Evolutionary conservation across 2,797 vertebrate species (phyloP).

Genomic region (Botia almorhae): DNA sequence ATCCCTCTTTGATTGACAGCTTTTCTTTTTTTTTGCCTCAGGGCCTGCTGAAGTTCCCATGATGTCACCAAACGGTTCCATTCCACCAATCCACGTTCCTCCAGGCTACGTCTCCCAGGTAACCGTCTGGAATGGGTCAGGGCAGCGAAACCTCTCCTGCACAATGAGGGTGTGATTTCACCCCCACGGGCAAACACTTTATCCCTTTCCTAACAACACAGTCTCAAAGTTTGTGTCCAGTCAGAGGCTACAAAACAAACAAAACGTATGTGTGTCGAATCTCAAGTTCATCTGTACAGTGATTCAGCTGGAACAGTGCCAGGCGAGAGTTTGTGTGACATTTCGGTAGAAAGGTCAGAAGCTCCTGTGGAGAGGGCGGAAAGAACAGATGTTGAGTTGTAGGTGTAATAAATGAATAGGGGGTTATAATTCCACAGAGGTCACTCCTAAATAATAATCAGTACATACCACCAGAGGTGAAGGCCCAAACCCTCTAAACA

Average conservation of each 20-base stretch:
- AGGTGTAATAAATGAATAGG: constrained; percentile 34
- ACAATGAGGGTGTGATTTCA: constrained; percentile 48
- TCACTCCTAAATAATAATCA: constrained; percentile 31
- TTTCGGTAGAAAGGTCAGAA: constrained; percentile 57
- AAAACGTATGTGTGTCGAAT: neutral
- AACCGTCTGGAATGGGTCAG: constrained; percentile 53
- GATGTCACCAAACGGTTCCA: constrained; percentile 91
- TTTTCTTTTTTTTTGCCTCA: constrained; percentile 56
- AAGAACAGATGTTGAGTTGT: constrained; percentile 18
- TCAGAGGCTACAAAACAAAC: constrained; percentile 15
- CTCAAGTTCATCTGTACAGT: constrained; percentile 11
- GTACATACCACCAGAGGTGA: constrained; percentile 1
- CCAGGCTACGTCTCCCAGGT: constrained; percentile 91
- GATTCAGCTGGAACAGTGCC: constrained; percentile 8
- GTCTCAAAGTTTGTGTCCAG: neutral
- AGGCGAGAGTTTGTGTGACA: too few species aligned
- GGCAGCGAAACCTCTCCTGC: neutral
- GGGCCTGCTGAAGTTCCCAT: constrained; percentile 90
- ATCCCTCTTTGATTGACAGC: constrained; percentile 50
- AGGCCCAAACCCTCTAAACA: constrained; percentile 1
- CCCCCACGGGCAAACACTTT: constrained; percentile 10
- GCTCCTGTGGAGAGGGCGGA: neutral
- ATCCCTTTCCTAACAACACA: constrained; percentile 1
- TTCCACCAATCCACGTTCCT: constrained; percentile 89
- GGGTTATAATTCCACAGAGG: constrained; percentile 19